Base-by-base conservation (phyloP, 2,113 vertebrate genomes). In the Neofelis nebulosa region DNA sequence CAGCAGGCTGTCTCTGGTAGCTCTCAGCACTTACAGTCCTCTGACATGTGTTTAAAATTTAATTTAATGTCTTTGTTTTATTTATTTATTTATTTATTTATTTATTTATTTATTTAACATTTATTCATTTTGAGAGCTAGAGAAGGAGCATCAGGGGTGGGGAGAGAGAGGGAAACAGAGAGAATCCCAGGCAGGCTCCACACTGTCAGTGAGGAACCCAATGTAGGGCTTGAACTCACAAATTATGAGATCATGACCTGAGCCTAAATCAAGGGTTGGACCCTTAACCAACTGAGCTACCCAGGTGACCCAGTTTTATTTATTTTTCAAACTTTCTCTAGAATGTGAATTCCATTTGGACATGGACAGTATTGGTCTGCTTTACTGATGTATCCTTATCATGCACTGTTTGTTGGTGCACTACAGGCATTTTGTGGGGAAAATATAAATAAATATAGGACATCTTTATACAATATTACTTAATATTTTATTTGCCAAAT, bases 351-450 rank as follows among this genome's bases (percentile, higher is more conserved):
- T 79, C 38, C 57, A 25, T 66, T 74, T n/a, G 9, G 50, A 48
- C 18, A 19, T 31, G 14, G 15, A 5, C 10, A 33, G 3, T 38
- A 65, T 23, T 27, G 2, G 8, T 69, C 41, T 79, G 13, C 1
- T 45, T 66, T 29, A 84, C 8, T 33, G 8, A 11, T 36, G 7
- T 48, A 52, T 61, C 33, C 31, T 93, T 68, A n/a, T 73, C 15
- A 29, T 16, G 4, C 4, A 25, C 45, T 48, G 9, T 15, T 25
- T 4, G 4, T 31, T 71, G 1, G 0, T 2, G 5, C 7, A 61
- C 2, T 29, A 2, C 5, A 69, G 41, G 10, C 25, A 52, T 63
- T 55, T 88, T 63, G 15, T 7, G 4, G 3, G 1, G 27, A 8
- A n/a, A 27, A 73, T 55, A 50, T 16, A 71, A 23, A 52, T 10